These are phyloP conservation scores for Catharus minimus DNA, from an alignment of 2,113 vertebrate genomes.

Conservation along the genomic window DNA sequence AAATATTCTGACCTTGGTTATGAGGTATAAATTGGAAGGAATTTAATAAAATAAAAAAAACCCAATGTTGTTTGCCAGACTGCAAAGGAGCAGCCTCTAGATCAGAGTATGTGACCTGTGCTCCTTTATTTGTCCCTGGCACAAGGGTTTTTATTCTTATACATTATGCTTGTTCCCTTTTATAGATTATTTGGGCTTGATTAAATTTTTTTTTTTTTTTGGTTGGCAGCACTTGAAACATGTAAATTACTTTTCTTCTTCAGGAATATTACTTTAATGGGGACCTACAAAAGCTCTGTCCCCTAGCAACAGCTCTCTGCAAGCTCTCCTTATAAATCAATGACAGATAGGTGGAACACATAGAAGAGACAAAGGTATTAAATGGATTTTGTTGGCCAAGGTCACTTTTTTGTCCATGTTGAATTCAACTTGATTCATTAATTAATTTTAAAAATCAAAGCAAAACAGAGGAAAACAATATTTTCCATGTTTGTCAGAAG, in stretches of 20 bases:
- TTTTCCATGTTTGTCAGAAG: not conserved
- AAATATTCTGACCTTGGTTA: not conserved
- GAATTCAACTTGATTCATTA: not conserved
- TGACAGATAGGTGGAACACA: not conserved
- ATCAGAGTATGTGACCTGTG: not conserved
- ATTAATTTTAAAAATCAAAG: not conserved
- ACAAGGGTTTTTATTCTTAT: not conserved
- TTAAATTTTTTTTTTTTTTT: slow-evolving; percentile 25
- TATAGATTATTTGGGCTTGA: not conserved
- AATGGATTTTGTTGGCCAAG: not conserved
- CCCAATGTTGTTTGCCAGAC: not conserved
- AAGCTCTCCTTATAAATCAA: slow-evolving; percentile 29
- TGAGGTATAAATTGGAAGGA: not conserved
- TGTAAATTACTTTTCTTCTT: slow-evolving; percentile 45
- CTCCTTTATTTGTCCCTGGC: not conserved
- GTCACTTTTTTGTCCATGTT: not conserved
- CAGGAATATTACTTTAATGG: slow-evolving; percentile 4
- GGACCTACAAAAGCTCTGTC: slow-evolving; percentile 25
- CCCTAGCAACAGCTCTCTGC: slow-evolving; percentile 59
- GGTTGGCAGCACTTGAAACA: not conserved
- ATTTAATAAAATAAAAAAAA: not conserved
- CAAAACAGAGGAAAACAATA: not conserved
- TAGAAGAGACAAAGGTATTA: not conserved
- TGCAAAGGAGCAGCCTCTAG: not conserved
- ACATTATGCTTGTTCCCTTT: not conserved